These are phyloP conservation scores for Temnopleurus reevesii DNA, from an alignment of 53 echinoderm and acorn worm species.

Conservation along the genomic window DNA sequence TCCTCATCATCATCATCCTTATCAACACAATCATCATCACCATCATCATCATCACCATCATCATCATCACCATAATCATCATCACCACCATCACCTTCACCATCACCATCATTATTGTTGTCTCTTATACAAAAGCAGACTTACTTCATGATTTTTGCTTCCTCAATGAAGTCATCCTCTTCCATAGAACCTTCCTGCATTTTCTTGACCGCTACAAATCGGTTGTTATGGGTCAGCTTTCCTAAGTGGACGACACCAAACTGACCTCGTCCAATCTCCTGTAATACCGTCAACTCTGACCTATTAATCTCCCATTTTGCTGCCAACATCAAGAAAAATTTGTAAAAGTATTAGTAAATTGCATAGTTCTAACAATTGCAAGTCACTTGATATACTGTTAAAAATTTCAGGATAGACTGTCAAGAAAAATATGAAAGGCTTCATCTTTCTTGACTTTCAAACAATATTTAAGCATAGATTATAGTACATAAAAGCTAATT, in stretches of 20 bases:
- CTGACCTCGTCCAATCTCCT: slow-evolving; percentile 96
- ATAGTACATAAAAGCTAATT: no score
- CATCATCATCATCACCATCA: background rate
- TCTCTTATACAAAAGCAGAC: background rate
- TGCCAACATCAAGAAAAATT: no score
- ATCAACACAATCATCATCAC: background rate
- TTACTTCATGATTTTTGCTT: slow-evolving; percentile 98
- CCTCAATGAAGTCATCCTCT: slow-evolving; percentile 94
- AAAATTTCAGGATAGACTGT: no score
- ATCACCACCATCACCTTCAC: background rate
- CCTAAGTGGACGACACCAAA: slow-evolving; percentile 94
- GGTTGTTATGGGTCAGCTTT: slow-evolving; percentile 75
- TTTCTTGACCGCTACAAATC: slow-evolving; percentile 91
- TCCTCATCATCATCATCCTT: no score
- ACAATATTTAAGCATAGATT: no score
- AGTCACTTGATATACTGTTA: no score
- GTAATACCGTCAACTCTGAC: slow-evolving; percentile 72
- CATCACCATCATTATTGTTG: background rate
- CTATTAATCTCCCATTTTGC: slow-evolving; percentile 76
- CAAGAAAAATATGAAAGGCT: no score
- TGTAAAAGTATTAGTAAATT: no score
- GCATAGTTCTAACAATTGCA: no score
- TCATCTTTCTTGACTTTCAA: no score
- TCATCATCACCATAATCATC: background rate
- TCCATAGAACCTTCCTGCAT: slow-evolving; percentile 95